Conservation (phyloP, 1,140 invertebrate species). For the Drosophila novamexicana region DNA sequence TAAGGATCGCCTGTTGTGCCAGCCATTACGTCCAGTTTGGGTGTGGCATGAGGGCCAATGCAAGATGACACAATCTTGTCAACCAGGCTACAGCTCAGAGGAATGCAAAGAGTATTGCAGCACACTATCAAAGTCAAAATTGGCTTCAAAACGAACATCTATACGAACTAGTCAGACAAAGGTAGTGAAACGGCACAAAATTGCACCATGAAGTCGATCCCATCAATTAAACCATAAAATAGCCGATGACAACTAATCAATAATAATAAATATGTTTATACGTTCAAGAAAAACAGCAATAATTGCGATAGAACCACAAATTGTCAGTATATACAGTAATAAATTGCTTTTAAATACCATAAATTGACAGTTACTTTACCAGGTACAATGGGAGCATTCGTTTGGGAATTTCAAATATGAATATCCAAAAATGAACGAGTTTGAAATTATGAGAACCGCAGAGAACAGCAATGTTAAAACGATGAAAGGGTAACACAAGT, state of each 20-base stretch:
- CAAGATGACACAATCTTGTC: not conserved
- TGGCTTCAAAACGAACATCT: not conserved
- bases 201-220: not conserved
- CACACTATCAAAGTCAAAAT: not conserved
- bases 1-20: not conserved
- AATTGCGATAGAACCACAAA: not conserved
- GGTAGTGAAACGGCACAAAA: not conserved
- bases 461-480: not conserved
- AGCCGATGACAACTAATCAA: not conserved
- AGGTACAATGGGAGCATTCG: not conserved
- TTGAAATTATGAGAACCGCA: not conserved
- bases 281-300: not conserved
- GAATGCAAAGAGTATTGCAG: not conserved
- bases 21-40: not conserved
- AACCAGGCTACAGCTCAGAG: too few species aligned
- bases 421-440: too few species aligned
- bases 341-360: not conserved
- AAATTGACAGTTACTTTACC: not conserved
- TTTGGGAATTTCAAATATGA: too few species aligned
- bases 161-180: too few species aligned
- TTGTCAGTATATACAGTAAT: not conserved
- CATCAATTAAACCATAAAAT: not conserved
- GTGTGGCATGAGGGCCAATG: not conserved
- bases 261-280: not conserved
- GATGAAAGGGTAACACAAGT: too few species aligned